Evolutionary conservation across 35 echinoderm and acorn worm genomes (phyloP).

Genomic region (Anneissia japonica): DNA sequence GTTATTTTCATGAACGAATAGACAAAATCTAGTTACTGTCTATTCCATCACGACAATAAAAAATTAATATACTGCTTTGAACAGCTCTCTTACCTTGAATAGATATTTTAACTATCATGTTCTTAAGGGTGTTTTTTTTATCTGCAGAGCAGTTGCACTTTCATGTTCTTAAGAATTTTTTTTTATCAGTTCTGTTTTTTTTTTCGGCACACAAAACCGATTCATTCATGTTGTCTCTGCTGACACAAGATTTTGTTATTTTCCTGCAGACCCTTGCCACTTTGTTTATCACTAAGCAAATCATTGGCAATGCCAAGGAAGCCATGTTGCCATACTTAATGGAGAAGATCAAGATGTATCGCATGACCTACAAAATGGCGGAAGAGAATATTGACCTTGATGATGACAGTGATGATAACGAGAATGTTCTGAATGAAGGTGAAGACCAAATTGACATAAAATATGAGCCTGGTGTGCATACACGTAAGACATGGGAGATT

Average conservation of each 20-base stretch:
- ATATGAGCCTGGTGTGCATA: background rate
- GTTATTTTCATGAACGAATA: too few relatives aligned
- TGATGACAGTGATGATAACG: conserved; percentile 19
- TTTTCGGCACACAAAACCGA: background rate
- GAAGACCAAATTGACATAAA: background rate
- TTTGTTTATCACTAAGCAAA: conserved; percentile 76
- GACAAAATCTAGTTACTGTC: too few relatives aligned
- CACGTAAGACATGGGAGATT: too few relatives aligned
- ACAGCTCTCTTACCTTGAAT: too few relatives aligned
- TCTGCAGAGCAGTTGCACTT: background rate
- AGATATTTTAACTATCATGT: background rate
- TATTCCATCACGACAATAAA: too few relatives aligned
- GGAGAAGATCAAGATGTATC: conserved; percentile 75
- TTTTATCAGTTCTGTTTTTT: background rate
- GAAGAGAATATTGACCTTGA: conserved; percentile 26
- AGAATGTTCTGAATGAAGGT: conserved; percentile 28
- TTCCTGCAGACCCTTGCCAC: conserved; percentile 70
- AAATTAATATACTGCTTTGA: too few relatives aligned
- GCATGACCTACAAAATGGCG: conserved; percentile 73
- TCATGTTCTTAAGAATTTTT: background rate
- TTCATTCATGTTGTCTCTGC: background rate
- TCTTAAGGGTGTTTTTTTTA: conserved; percentile 2
- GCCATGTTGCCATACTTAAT: conserved; percentile 69
- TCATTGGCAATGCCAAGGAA: conserved; percentile 90
- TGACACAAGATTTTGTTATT: too few relatives aligned